These are phyloP conservation scores for Dimorphilus gyrociliatus DNA, from an alignment of 2,888 invertebrate genomes.

Conservation along the genomic window DNA sequence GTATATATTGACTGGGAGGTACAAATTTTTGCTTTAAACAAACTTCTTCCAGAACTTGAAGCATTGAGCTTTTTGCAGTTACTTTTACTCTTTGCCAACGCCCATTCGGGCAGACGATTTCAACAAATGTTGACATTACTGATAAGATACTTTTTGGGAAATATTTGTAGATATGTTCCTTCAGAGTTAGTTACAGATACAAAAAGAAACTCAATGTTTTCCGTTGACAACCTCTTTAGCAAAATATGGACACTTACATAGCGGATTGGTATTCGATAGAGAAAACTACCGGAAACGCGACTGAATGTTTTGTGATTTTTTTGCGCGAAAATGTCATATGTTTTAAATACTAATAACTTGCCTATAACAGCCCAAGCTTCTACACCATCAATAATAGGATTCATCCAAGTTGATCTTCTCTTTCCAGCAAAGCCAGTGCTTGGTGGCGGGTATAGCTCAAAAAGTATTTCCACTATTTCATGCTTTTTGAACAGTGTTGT, in stretches of 20 bases:
- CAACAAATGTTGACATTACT: no score
- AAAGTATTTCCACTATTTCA: constrained; percentile 27
- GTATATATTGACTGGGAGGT: constrained; percentile 52
- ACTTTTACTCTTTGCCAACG: no score
- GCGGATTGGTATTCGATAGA: neutral
- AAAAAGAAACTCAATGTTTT: no score
- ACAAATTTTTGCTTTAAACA: constrained; percentile 58
- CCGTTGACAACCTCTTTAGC: no score
- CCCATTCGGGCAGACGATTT: no score
- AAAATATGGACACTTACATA: no score
- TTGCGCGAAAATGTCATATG: neutral
- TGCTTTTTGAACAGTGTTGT: constrained; percentile 18
- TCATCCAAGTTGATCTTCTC: constrained; percentile 34
- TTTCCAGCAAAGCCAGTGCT: constrained; percentile 22
- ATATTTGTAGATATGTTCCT: no score
- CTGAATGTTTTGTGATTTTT: no score
- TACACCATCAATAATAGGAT: constrained; percentile 32
- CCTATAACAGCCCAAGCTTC: constrained; percentile 31
- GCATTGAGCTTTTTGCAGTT: no score
- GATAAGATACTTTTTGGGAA: no score
- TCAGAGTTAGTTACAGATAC: no score
- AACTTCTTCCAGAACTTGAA: constrained; percentile 65
- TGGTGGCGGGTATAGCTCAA: constrained; percentile 29
- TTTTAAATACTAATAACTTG: constrained; percentile 8
- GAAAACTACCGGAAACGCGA: constrained; percentile 1